phyloP scores from a whole-genome alignment of 2,888 invertebrate genomes.

The Rutpela maculata region DNA sequence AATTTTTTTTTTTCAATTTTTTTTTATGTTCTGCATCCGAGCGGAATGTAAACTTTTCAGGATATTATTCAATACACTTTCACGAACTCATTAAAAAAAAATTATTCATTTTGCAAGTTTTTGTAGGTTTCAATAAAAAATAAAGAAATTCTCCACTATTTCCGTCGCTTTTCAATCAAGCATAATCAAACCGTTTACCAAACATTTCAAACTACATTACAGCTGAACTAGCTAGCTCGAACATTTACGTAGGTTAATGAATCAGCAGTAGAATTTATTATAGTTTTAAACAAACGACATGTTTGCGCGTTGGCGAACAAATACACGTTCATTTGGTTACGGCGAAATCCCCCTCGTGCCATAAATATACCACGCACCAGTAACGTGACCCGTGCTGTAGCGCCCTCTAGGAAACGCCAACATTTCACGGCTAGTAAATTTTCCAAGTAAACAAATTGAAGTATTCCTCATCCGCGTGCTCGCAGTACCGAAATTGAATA shows the following conservation, averaged over 20 bases:
- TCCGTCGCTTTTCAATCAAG: too few species aligned
- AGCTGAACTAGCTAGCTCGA: neutral
- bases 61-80: too few species aligned
- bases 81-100: too few species aligned
- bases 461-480: conserved; percentile 14
- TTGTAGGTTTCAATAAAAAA: too few species aligned
- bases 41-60: too few species aligned
- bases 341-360: neutral
- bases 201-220: neutral
- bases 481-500: conserved; percentile 40
- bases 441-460: conserved; percentile 39
- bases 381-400: conserved; percentile 22
- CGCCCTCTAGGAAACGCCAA: conserved; percentile 22
- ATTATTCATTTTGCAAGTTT: too few species aligned
- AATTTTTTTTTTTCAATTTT: too few species aligned
- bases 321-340: conserved; percentile 2
- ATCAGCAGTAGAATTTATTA: neutral
- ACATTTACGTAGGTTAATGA: neutral
- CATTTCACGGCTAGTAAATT: conserved; percentile 27
- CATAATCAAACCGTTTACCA: too few species aligned
- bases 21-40: too few species aligned
- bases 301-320: neutral
- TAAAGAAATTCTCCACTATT: too few species aligned
- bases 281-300: conserved; percentile 2
- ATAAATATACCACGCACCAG: conserved; percentile 10